Evolutionary conservation across 2,797 vertebrate species (phyloP).

Genomic region (Darevskia mixta): DNA sequence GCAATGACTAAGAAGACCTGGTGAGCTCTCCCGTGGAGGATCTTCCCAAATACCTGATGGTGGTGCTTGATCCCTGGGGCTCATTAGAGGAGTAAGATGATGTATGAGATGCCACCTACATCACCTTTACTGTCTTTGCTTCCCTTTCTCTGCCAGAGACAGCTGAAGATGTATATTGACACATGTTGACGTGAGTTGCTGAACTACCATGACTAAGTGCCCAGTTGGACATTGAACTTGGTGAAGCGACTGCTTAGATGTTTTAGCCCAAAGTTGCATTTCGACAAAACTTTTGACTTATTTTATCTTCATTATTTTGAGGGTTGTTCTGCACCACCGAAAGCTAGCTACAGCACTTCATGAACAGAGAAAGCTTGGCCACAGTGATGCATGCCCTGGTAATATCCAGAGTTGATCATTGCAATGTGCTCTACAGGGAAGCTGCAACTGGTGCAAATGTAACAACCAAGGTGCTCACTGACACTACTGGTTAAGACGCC

Average conservation of each 20-base stretch:
- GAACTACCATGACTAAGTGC: neutral
- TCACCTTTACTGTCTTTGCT: neutral
- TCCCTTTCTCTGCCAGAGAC: neutral
- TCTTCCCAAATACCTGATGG: no score
- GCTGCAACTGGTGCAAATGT: no score
- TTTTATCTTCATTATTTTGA: no score
- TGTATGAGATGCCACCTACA: neutral
- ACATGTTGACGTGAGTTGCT: neutral
- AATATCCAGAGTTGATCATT: no score
- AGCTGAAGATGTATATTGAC: neutral
- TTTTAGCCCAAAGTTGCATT: neutral
- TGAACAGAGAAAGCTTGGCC: no score
- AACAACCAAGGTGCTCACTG: no score
- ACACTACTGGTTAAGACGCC: no score
- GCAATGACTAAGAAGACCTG: no score
- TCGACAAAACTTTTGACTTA: neutral
- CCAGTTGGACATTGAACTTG: neutral
- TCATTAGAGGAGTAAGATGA: neutral
- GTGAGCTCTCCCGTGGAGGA: no score
- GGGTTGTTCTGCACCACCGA: neutral
- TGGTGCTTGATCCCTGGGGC: neutral
- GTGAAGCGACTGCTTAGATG: neutral
- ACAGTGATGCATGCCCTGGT: no score
- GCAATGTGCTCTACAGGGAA: no score
- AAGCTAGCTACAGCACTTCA: neutral